Evolutionary conservation across 64 coral and sea anemone species (phyloP), one percentile per base, ranked within the genome.

Genomic region (Astreopora myriophthalma): DNA sequence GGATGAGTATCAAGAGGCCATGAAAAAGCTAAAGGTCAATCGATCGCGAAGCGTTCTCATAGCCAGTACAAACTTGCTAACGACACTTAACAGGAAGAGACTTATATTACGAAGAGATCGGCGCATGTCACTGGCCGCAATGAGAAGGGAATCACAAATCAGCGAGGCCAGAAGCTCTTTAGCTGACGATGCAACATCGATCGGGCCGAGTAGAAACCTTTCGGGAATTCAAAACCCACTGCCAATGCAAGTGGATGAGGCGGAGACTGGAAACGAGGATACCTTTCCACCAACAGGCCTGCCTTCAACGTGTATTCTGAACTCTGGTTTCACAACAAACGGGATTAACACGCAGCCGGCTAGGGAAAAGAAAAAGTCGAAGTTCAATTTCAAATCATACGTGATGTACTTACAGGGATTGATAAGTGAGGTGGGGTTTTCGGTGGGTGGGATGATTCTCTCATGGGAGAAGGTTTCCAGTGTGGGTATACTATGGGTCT

Each of bases 401-500:
- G 93, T 98, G 20, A 92, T 98, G 89, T 98, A 98, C 57, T 62
- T 98, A 89, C 96, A 98, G 35, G 92, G 96, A 0, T 69, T 98
- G 14, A 94, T 92, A 34, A 93, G 84, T 1, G 90, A 89, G 8
- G 75, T 92, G 14, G 93, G 96, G 2, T 98, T 98, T 65, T 98
- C 96, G 13, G 92, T 95, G 14, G 93, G 84, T 20, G 96, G 96
- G 32, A 95, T 95, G n/a, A 61, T 98, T 16, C 69, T 98, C 0
- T 90, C 93, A 3, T 98, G 96, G 96, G 96, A 98, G 29, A 98
- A 98, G 65, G 93, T 98, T 7, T 95, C 90, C 0, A 92, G 85
- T 32, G 46, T 95, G 0, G 93, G 89, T 2, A 92, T 95, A 10
- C 89, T 98, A 10, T 79, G 94, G 31, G 92, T 93, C 31, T 95